These are phyloP conservation scores for Nesogale talazaci DNA, from an alignment of 2,113 vertebrate species.

Conservation along the genomic window DNA sequence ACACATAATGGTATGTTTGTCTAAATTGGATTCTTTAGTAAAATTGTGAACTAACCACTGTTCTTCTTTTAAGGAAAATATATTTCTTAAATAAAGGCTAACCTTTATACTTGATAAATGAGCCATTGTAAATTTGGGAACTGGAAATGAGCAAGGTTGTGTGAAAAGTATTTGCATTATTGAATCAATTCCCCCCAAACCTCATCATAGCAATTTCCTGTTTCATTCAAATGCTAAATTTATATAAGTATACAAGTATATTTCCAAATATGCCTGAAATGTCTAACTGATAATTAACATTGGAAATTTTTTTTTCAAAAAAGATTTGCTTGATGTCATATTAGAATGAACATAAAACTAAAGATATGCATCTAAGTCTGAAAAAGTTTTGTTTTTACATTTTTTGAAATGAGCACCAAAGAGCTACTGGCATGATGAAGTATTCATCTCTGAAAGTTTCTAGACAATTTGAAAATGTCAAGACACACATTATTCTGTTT, in stretches of 20 bases:
- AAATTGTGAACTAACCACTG: background rate
- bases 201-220: conserved; percentile 48
- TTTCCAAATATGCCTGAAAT: conserved; percentile 28
- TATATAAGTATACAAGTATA: background rate
- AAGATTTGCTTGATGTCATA: conserved; percentile 33
- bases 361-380: conserved; percentile 29
- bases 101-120: background rate
- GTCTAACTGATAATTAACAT: conserved; percentile 29
- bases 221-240: conserved; percentile 34
- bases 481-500: conserved; percentile 83
- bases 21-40: background rate
- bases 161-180: background rate
- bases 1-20: background rate
- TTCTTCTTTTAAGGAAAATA: background rate
- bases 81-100: background rate
- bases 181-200: background rate
- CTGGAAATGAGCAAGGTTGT: background rate
- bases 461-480: conserved; percentile 81
- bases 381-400: background rate
- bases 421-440: conserved; percentile 63
- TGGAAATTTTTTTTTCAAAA: background rate
- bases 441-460: conserved; percentile 70
- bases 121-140: background rate
- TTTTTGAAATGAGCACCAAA: conserved; percentile 46
- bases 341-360: conserved; percentile 36